Evolutionary conservation across 2,888 invertebrate genomes (phyloP).

Genomic region (Microctonus hyperodae): DNA sequence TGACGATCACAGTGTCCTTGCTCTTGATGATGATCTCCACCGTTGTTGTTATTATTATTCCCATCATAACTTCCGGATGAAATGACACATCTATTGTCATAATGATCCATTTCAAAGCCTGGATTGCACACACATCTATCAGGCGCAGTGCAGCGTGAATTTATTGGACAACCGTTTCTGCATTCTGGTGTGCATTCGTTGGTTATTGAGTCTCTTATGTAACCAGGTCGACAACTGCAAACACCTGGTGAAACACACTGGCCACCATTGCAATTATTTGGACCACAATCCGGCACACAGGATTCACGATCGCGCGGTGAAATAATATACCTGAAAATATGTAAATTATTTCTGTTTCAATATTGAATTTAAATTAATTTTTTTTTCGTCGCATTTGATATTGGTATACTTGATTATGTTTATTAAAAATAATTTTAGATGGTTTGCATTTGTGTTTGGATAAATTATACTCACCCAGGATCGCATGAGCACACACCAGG

Average conservation of each 20-base stretch:
- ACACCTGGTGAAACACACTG: constrained; percentile 48
- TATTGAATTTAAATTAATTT: too few relatives aligned
- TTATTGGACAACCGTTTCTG: constrained; percentile 55
- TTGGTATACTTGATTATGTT: too few relatives aligned
- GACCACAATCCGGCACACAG: constrained; percentile 50
- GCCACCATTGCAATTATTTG: constrained; percentile 46
- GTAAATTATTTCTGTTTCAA: too few relatives aligned
- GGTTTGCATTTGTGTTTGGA: background rate
- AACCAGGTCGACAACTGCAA: constrained; percentile 52
- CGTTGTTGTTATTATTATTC: background rate
- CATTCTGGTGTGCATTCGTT: constrained; percentile 43
- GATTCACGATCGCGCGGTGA: constrained; percentile 48
- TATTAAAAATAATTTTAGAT: background rate
- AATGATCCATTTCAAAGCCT: constrained; percentile 67
- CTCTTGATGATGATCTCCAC: background rate
- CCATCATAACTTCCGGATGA: background rate
- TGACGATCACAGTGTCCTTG: constrained; percentile 56
- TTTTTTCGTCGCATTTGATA: too few relatives aligned
- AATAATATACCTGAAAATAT: constrained; percentile 49
- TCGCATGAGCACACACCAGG: constrained; percentile 56
- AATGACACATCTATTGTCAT: constrained; percentile 28
- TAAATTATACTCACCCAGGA: constrained; percentile 48
- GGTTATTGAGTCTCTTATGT: constrained; percentile 47
- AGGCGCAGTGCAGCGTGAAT: constrained; percentile 66
- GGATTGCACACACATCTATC: constrained; percentile 67